Evolutionary conservation across 1,140 invertebrate genomes (phyloP).

Genomic region (Cyrtorhinus lividipennis): DNA sequence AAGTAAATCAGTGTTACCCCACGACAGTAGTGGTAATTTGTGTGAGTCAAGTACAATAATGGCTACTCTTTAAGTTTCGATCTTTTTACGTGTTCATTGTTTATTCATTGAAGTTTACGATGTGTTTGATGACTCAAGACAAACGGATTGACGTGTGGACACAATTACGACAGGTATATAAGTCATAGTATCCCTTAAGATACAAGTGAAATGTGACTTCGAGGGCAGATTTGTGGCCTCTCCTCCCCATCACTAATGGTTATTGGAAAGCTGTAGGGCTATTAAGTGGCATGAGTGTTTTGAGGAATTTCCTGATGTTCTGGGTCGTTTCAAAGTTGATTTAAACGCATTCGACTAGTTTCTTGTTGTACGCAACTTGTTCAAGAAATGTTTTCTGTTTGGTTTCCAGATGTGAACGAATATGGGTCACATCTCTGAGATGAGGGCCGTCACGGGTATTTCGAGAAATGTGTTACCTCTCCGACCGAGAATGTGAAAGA

Average conservation of each 20-base stretch:
- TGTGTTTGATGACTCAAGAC: not conserved
- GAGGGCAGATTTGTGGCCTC: not conserved
- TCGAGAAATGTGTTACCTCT: not conserved
- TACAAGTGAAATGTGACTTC: not conserved
- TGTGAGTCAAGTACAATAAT: not conserved
- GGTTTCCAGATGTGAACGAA: constrained; percentile 16
- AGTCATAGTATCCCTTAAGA: not conserved
- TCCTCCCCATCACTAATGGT: not conserved
- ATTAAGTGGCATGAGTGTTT: not conserved
- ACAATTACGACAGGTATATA: not conserved
- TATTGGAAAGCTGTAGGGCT: not conserved
- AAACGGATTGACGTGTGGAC: not conserved
- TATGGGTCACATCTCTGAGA: constrained; percentile 17
- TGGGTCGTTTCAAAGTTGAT: not conserved
- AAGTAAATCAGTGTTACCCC: not conserved
- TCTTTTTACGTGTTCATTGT: not conserved
- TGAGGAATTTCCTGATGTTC: not conserved
- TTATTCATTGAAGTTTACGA: not conserved
- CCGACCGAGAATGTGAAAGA: constrained; percentile 14
- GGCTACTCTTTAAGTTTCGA: not conserved
- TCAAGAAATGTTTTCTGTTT: not conserved
- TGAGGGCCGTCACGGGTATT: constrained; percentile 2
- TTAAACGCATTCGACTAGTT: not conserved
- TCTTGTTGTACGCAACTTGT: not conserved
- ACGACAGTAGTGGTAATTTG: not conserved